phyloP scores from a whole-genome alignment of 2,888 invertebrate species.

The Heterodera filipjevi region DNA sequence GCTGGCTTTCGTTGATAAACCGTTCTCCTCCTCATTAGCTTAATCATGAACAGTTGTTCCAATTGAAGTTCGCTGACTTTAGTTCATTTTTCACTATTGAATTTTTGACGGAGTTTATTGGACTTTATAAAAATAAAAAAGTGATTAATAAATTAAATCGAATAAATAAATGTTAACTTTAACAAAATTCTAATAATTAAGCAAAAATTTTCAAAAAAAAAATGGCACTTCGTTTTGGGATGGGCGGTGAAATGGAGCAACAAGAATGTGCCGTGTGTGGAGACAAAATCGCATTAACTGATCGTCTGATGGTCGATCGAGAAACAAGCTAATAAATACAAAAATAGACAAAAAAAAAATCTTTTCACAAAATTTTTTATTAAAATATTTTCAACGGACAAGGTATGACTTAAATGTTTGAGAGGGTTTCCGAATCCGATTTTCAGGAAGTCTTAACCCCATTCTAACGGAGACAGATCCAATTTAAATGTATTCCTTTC shows the following conservation, averaged over 20 bases:
- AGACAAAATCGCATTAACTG: not conserved
- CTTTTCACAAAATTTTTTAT: not conserved
- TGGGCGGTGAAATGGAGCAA: not conserved
- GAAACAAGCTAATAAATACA: conserved; percentile 7
- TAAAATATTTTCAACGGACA: too few relatives aligned
- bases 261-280: conserved; percentile 15
- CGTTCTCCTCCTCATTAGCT: not conserved
- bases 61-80: too few relatives aligned
- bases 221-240: conserved; percentile 4
- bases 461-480: too few relatives aligned
- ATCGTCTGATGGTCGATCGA: conserved; percentile 15
- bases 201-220: not conserved
- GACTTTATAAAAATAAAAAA: not conserved
- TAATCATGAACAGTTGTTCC: not conserved
- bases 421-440: too few relatives aligned
- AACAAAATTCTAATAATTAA: too few relatives aligned
- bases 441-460: too few relatives aligned
- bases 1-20: not conserved
- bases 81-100: too few relatives aligned
- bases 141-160: too few relatives aligned
- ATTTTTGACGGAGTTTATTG: too few relatives aligned
- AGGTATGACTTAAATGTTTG: too few relatives aligned
- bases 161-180: too few relatives aligned
- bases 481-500: not conserved
- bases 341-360: not conserved